Base-by-base conservation (phyloP, 1,140 invertebrate genomes). In the Amyelois transitella region DNA sequence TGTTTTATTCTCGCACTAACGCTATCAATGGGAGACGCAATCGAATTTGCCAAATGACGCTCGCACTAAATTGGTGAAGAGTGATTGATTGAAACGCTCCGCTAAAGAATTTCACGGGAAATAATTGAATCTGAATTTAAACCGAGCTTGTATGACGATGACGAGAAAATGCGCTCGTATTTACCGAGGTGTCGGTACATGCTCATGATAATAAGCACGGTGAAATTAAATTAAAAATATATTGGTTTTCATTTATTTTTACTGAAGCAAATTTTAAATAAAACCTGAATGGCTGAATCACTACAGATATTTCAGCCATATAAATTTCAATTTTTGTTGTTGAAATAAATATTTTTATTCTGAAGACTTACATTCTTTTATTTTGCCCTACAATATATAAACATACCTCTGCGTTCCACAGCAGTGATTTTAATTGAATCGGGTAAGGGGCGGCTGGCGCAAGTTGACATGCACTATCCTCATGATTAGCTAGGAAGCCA, bases 31-130 rank as follows among this genome's bases (percentile, higher is more conserved):
- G 63, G 70, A 79, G 73, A 77, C 73, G 70, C 75, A 81, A 86
- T 84, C 77, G 72, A 84, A 84, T 86, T 86, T 86, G 72, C 82
- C 74, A 86, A 86, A 86, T 84, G 77, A 86, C 77, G 79, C 71
- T 83, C 75, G 82, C 67, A 77, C 80, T 79, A 79, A 84, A 86
- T 82, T 84, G 79, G 69, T 80, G 77, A 79, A 78, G 79, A 82
- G 80, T 86, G 82, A 86, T 83, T 84, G 81, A 86, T 86, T 81
- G 77, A 77, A 83, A 77, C 66, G 74, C 64, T 72, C 65, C 67
- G 62, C 70, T 74, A 76, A 80, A 81, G 71, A 63, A 82, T 81
- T 85, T 80, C 70, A 69, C 60, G 51, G 69, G 59, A 62, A 66
- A 81, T 86, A 86, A 83, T 83, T 78, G 69, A 77, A 77, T 81